Evolutionary conservation across 2,113 vertebrate species (phyloP).

Genomic region (Stigmatopora nigra): DNA sequence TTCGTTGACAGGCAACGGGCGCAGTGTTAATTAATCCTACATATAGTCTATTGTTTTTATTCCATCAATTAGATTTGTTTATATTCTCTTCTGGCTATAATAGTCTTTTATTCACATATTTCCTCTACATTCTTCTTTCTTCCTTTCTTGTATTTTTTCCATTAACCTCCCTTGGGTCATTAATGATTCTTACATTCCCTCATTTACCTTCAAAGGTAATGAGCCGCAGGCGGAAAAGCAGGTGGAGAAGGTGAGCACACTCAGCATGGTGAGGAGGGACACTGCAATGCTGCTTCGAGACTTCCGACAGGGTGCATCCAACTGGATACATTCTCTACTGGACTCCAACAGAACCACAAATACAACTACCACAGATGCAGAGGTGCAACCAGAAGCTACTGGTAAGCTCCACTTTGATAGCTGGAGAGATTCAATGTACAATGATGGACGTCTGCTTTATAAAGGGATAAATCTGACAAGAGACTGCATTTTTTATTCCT

Average conservation of each 20-base stretch:
- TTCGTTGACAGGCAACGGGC: not conserved
- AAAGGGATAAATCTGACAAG: not conserved
- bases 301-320: constrained; percentile 78
- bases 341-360: constrained; percentile 60
- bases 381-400: constrained; percentile 26
- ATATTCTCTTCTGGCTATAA: constrained; percentile 8
- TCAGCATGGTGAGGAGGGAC: constrained; percentile 75
- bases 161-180: not conserved
- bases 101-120: constrained; percentile 4
- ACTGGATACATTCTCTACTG: constrained; percentile 80
- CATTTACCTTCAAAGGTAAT: constrained; percentile 53
- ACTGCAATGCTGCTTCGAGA: constrained; percentile 75
- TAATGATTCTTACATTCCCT: not conserved
- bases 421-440: not conserved
- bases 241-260: constrained; percentile 71
- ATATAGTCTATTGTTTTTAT: constrained; percentile 1
- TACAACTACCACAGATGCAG: constrained; percentile 30
- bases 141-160: constrained; percentile 15
- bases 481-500: not conserved
- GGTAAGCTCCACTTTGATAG: constrained; percentile 30
- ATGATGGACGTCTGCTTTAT: not conserved
- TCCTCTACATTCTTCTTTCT: constrained; percentile 5
- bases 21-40: constrained; percentile 5
- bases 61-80: constrained; percentile 9
- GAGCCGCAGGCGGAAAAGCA: constrained; percentile 64